A percentile compares a stretch with the other conserved stretches of the same genome.
Conservation (phyloP, 2,888 invertebrate genomes). For the Anoncus sp. region DNA sequence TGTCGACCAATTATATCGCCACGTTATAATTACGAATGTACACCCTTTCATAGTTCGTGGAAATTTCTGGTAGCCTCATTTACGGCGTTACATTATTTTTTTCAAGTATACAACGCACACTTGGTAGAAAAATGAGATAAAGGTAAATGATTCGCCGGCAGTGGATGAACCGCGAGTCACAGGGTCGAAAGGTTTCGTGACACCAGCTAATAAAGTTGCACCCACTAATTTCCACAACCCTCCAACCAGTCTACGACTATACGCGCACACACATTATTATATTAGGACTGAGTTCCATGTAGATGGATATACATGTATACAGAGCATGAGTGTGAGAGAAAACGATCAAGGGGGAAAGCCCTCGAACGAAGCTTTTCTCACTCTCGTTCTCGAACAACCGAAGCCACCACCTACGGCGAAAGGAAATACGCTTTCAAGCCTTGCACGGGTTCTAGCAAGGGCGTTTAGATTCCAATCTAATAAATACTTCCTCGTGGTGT, state of each 20-base stretch:
- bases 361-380: slow-evolving; percentile 45
- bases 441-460: slow-evolving; percentile 52
- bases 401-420: slow-evolving; percentile 76
- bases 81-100: slow-evolving; percentile 11
- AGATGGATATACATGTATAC: slow-evolving; percentile 12
- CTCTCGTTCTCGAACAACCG: slow-evolving; percentile 61
- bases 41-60: not conserved
- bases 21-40: not conserved
- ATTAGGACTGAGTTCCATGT: slow-evolving; percentile 11
- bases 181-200: slow-evolving; percentile 71
- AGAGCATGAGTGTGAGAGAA: slow-evolving; percentile 45
- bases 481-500: slow-evolving; percentile 76
- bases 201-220: slow-evolving; percentile 77
- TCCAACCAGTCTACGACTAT: slow-evolving; percentile 47
- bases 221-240: slow-evolving; percentile 77
- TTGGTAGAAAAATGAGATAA: slow-evolving; percentile 30
- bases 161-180: slow-evolving; percentile 37
- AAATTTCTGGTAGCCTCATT: slow-evolving; percentile 16
- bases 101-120: slow-evolving; percentile 1
- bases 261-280: slow-evolving; percentile 30
- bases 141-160: slow-evolving; percentile 25
- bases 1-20: slow-evolving; percentile 15
- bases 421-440: slow-evolving; percentile 78
- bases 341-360: slow-evolving; percentile 63
- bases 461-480: slow-evolving; percentile 79